Evolutionary conservation across 2,888 invertebrate genomes (phyloP).

Genomic region (Xestoiulus laeticollis): DNA sequence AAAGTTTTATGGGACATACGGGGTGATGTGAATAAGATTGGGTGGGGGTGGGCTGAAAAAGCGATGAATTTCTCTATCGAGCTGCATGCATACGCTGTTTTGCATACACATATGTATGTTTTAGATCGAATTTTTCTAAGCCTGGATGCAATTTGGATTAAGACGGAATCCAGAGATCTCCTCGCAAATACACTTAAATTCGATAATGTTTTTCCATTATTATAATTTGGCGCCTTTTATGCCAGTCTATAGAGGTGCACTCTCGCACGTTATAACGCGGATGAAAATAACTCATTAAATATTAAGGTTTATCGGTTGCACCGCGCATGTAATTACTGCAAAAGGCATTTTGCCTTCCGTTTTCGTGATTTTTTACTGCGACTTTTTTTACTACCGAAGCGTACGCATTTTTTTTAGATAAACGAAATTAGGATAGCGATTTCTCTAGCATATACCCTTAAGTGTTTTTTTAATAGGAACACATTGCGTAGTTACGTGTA

Average conservation of each 20-base stretch:
- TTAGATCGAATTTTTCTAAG: conserved; percentile 34
- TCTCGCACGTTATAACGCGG: not conserved
- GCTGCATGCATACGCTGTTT: not conserved
- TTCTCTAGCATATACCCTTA: not conserved
- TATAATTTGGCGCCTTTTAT: conserved; percentile 41
- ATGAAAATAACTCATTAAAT: conserved; percentile 43
- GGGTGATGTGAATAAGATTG: conserved; percentile 39
- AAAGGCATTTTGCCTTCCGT: conserved; percentile 11
- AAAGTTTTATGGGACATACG: conserved; percentile 41
- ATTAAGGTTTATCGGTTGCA: conserved; percentile 41
- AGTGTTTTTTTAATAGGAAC: not conserved
- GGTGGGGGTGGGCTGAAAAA: conserved; percentile 14
- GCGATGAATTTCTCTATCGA: not conserved
- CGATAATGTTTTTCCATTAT: conserved; percentile 41
- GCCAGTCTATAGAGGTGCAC: conserved; percentile 20
- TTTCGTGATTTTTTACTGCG: not conserved
- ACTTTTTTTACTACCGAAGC: not conserved
- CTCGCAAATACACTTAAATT: conserved; percentile 43
- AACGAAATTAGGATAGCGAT: not conserved
- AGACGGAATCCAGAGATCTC: conserved; percentile 35
- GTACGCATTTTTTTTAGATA: not conserved
- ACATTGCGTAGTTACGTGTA: no score
- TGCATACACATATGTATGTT: not conserved
- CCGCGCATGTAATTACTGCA: conserved; percentile 28
- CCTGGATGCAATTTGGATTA: conserved; percentile 34